These are phyloP conservation scores for Acomys russatus DNA, from an alignment of 2,797 vertebrate genomes.

Conservation along the genomic window DNA sequence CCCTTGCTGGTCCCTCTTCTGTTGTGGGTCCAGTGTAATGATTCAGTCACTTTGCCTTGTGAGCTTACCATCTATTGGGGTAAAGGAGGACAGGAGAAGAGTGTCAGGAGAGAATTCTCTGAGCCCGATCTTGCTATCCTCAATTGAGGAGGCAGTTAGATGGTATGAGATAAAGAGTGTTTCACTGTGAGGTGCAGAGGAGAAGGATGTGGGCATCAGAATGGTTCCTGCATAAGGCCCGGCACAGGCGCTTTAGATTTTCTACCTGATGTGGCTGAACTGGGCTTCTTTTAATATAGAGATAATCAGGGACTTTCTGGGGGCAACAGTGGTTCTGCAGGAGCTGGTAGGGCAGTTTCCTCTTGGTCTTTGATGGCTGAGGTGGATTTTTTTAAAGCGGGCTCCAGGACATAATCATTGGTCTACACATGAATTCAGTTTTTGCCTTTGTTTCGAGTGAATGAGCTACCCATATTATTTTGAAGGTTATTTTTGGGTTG, in stretches of 20 bases:
- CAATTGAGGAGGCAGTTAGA: neutral
- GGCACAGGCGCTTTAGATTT: neutral
- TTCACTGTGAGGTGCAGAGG: neutral
- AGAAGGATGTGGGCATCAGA: neutral
- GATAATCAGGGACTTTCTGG: neutral
- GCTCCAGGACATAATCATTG: neutral
- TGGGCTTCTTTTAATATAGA: neutral
- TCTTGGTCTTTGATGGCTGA: neutral
- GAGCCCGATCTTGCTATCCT: neutral
- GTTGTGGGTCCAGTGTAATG: neutral
- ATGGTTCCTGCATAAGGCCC: no score
- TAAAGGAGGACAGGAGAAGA: accelerated
- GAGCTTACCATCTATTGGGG: neutral
- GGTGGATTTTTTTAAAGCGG: neutral
- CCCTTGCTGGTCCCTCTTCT: neutral
- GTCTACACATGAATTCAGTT: neutral
- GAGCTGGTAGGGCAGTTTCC: neutral
- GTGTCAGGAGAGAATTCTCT: neutral
- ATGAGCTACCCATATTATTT: neutral
- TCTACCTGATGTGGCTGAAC: neutral
- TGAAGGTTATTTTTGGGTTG: neutral
- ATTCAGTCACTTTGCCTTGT: accelerated
- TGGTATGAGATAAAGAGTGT: neutral
- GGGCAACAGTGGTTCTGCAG: neutral
- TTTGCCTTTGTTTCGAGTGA: neutral